phyloP scores from a whole-genome alignment of 1,140 invertebrate genomes.

The Papilio glaucus region DNA sequence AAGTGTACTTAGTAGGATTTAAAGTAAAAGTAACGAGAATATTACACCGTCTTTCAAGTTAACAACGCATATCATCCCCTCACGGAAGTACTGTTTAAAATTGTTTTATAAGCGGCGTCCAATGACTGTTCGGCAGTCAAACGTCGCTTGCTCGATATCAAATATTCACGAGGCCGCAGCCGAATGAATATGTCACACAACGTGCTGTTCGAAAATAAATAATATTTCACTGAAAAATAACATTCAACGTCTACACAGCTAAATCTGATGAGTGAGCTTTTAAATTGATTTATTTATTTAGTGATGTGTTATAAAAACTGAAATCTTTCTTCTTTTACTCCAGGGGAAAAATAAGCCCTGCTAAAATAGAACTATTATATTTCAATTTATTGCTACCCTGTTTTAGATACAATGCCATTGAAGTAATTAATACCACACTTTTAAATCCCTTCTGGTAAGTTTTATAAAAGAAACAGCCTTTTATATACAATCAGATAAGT shows the following conservation, averaged over 20 bases:
- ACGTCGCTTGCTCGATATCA: conserved; percentile 27
- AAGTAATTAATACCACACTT: too few relatives aligned
- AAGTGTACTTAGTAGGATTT: too few relatives aligned
- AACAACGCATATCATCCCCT: not conserved
- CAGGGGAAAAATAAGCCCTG: too few relatives aligned
- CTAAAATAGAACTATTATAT: too few relatives aligned
- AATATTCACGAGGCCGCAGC: conserved; percentile 28
- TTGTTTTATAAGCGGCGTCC: not conserved
- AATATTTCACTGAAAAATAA: conserved; percentile 12
- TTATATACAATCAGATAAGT: too few relatives aligned
- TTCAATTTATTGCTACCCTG: too few relatives aligned
- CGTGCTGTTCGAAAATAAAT: conserved; percentile 20
- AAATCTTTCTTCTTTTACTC: not conserved
- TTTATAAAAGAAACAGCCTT: too few relatives aligned
- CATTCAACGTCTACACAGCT: not conserved
- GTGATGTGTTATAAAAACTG: not conserved
- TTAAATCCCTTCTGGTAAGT: too few relatives aligned
- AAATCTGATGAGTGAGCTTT: conserved; percentile 4
- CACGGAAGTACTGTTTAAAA: not conserved
- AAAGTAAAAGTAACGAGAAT: too few relatives aligned
- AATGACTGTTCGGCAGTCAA: not conserved
- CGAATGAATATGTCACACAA: conserved; percentile 20
- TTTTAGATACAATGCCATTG: too few relatives aligned
- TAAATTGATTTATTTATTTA: conserved; percentile 23
- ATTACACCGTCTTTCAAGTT: too few relatives aligned